These are phyloP conservation scores for Equus quagga DNA, from an alignment of 2,113 vertebrate species.

Conservation along the genomic window DNA sequence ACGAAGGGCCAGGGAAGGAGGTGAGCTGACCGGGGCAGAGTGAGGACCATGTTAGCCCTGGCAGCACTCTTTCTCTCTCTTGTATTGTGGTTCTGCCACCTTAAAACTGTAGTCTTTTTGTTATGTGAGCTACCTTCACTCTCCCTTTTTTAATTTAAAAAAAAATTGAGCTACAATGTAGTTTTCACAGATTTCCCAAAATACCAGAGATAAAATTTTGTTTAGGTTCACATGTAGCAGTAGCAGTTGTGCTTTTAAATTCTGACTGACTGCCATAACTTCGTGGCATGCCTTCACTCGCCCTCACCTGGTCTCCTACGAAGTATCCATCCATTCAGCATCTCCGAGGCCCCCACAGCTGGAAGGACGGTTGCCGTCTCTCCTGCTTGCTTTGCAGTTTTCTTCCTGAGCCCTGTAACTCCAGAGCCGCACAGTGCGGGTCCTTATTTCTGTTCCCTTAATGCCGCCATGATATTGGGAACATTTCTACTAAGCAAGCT, in stretches of 20 bases:
- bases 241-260: not conserved
- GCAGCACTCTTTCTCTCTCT: not conserved
- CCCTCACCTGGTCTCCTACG: not conserved
- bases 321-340: not conserved
- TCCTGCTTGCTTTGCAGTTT: no score
- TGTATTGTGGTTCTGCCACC: accelerated
- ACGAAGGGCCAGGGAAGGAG: not conserved
- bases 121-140: not conserved
- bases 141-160: not conserved
- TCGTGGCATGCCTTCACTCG: not conserved
- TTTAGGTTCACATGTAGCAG: not conserved
- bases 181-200: not conserved
- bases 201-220: not conserved
- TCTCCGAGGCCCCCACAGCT: not conserved
- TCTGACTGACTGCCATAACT: not conserved
- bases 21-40: accelerated
- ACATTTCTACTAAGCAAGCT: not conserved
- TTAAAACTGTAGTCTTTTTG: not conserved
- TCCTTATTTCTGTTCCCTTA: not conserved
- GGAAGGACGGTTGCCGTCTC: not conserved
- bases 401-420: not conserved
- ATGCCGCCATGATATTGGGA: no score
- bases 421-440: not conserved
- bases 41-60: accelerated
- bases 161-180: not conserved